These are phyloP conservation scores for Zelostemma sp. DNA, from an alignment of 1,140 invertebrate genomes.

Conservation along the genomic window DNA sequence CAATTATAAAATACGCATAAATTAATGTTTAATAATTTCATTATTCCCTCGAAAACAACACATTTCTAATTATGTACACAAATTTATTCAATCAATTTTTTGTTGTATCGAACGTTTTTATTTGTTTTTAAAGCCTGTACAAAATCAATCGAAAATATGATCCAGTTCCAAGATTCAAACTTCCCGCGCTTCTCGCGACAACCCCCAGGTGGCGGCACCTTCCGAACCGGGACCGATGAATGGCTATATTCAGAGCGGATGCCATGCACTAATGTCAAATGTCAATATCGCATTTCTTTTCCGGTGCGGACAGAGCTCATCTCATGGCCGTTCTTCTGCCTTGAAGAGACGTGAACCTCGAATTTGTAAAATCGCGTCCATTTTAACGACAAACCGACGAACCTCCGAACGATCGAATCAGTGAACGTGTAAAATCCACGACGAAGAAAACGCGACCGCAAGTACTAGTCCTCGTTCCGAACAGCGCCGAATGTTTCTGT, in stretches of 20 bases:
- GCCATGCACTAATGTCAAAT: conserved; percentile 18
- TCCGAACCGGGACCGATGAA: not conserved
- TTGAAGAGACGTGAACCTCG: conserved; percentile 5
- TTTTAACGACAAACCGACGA: conserved; percentile 2
- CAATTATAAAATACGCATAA: no score
- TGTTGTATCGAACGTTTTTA: no score
- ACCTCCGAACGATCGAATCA: conserved; percentile 10
- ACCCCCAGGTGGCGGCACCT: conserved; percentile 2
- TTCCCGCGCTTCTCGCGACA: no score
- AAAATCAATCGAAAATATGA: no score
- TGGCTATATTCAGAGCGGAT: not conserved
- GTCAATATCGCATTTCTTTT: conserved; percentile 20
- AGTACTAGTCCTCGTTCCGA: no score
- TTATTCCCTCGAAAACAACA: no score
- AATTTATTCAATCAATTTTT: no score
- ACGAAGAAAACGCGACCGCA: no score
- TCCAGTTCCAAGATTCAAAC: no score
- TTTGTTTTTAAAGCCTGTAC: no score
- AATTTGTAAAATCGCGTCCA: not conserved
- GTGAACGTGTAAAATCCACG: not conserved
- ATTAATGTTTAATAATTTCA: no score
- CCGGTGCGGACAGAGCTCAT: conserved; percentile 21
- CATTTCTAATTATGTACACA: no score
- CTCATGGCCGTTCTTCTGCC: conserved; percentile 26
- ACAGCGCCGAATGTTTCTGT: conserved; percentile 58